Evolutionary conservation across 2,113 vertebrate species (phyloP).

Genomic region (Noctilio leporinus): DNA sequence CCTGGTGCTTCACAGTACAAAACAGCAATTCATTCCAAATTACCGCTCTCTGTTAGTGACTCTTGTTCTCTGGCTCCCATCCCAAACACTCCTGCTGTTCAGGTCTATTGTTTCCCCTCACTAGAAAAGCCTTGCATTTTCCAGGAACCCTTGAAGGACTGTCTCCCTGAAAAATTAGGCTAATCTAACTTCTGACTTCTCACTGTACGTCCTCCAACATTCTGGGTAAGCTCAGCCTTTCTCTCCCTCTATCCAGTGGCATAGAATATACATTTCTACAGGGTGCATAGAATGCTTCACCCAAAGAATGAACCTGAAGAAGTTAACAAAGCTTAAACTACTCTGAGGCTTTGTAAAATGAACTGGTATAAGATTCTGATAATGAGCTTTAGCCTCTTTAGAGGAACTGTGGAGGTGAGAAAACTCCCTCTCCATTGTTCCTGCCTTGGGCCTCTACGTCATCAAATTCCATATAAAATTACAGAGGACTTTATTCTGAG

Average conservation of each 20-base stretch:
- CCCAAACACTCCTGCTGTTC: conserved; percentile 79
- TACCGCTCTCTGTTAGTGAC: conserved; percentile 78
- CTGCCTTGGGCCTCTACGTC: conserved; percentile 8
- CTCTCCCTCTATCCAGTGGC: background rate
- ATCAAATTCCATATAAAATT: conserved; percentile 52
- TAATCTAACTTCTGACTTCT: conserved; percentile 49
- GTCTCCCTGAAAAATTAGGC: conserved; percentile 56
- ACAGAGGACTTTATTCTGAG: conserved; percentile 43
- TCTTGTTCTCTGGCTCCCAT: conserved; percentile 76
- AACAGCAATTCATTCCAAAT: conserved; percentile 82
- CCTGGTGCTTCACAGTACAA: conserved; percentile 77
- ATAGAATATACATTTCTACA: background rate
- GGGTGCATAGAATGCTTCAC: background rate
- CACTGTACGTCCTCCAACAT: background rate
- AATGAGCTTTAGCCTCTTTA: conserved; percentile 24
- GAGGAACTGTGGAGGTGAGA: background rate
- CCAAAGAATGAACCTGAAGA: background rate
- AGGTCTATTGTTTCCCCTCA: conserved; percentile 77
- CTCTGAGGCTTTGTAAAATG: background rate
- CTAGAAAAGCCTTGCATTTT: conserved; percentile 71
- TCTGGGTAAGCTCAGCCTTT: background rate
- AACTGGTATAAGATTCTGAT: background rate
- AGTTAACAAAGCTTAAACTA: background rate
- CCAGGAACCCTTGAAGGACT: conserved; percentile 66
- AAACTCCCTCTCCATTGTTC: background rate